Evolutionary conservation across 2,888 invertebrate species (phyloP).

Genomic region (Lycaena phlaeas): DNA sequence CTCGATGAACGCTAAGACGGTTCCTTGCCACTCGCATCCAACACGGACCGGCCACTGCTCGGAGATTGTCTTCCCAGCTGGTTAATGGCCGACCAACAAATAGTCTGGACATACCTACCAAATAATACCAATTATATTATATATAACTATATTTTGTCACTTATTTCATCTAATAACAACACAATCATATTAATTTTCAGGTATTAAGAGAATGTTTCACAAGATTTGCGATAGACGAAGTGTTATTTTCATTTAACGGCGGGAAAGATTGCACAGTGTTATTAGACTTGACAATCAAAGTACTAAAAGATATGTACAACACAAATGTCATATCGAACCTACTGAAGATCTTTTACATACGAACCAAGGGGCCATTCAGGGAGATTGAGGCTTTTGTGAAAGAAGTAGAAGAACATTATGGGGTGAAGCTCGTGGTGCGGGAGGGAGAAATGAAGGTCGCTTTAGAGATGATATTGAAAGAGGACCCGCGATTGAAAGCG

Average conservation of each 20-base stretch:
- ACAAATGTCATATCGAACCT: slow-evolving; percentile 43
- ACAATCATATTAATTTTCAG: slow-evolving; percentile 59
- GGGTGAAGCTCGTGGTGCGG: slow-evolving; percentile 78
- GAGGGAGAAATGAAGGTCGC: slow-evolving; percentile 82
- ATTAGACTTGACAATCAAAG: slow-evolving; percentile 63
- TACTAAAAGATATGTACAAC: slow-evolving; percentile 37
- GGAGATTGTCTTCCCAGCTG: no score
- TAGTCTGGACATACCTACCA: no score
- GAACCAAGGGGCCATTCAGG: slow-evolving; percentile 84
- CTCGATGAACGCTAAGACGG: no score
- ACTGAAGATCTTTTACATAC: slow-evolving; percentile 85
- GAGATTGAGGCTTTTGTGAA: slow-evolving; percentile 91
- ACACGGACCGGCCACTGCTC: no score
- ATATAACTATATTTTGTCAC: no score
- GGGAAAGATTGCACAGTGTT: slow-evolving; percentile 98
- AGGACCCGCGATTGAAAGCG: slow-evolving; percentile 78
- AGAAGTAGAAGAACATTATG: slow-evolving; percentile 79
- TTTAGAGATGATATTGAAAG: slow-evolving; percentile 74
- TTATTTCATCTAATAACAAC: no score
- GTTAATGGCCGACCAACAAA: no score
- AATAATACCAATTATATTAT: no score
- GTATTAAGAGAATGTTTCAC: slow-evolving; percentile 74
- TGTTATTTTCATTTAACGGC: slow-evolving; percentile 96
- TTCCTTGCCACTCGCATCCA: no score
- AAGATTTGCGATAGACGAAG: slow-evolving; percentile 78